These are phyloP conservation scores for Platypus cylindrus DNA, from an alignment of 2,888 invertebrate genomes.

Conservation along the genomic window DNA sequence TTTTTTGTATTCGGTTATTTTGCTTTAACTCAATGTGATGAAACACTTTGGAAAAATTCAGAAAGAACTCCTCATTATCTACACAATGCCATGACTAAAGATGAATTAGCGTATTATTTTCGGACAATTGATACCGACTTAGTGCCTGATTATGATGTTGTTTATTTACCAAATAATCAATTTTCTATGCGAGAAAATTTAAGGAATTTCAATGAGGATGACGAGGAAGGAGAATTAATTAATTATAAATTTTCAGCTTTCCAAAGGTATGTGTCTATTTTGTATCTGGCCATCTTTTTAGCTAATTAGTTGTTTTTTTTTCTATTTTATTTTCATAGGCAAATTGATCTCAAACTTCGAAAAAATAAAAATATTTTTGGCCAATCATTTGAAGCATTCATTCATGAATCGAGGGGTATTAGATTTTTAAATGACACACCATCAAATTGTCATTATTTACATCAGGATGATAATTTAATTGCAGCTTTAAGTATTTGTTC, in stretches of 20 bases:
- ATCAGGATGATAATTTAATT: slow-evolving; percentile 42
- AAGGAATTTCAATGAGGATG: slow-evolving; percentile 24
- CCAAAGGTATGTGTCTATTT: slow-evolving; percentile 37
- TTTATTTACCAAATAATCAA: slow-evolving; percentile 42
- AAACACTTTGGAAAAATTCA: too few relatives aligned
- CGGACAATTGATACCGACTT: slow-evolving; percentile 29
- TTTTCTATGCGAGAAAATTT: slow-evolving; percentile 7
- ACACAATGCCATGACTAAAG: slow-evolving; percentile 32
- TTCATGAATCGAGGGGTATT: slow-evolving; percentile 36
- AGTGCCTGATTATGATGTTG: slow-evolving; percentile 46
- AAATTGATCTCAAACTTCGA: slow-evolving; percentile 47
- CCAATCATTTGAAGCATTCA: slow-evolving; percentile 48
- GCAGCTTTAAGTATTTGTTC: slow-evolving; percentile 58
- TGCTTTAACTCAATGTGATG: slow-evolving; percentile 1
- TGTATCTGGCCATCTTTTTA: not conserved
- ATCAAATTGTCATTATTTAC: slow-evolving; percentile 51
- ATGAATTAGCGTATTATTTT: slow-evolving; percentile 37
- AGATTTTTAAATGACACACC: slow-evolving; percentile 24
- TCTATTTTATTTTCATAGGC: slow-evolving; percentile 28
- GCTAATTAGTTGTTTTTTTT: not conserved
- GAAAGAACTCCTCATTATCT: too few relatives aligned
- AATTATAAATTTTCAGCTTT: slow-evolving; percentile 48
- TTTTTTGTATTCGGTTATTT: slow-evolving; percentile 2
- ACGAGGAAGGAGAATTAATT: slow-evolving; percentile 36
- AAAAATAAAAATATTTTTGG: slow-evolving; percentile 50